Conservation (phyloP, 2,888 invertebrate species). For the Drosophila kanekoi region DNA sequence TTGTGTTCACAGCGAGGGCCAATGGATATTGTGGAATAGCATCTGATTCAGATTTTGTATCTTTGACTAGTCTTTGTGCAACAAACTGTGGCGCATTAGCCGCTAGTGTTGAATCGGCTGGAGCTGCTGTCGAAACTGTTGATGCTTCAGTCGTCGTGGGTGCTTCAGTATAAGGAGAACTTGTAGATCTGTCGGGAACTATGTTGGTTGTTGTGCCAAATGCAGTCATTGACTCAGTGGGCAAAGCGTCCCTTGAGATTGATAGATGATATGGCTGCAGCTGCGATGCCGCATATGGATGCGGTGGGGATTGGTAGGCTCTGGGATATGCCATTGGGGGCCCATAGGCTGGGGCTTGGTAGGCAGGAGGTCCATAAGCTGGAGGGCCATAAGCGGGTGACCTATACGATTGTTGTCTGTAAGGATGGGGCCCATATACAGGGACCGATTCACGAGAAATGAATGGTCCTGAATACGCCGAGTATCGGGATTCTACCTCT, state of each 20-base stretch:
- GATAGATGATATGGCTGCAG: conserved; percentile 8
- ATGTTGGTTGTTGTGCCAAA: neutral
- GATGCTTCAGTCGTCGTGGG: neutral
- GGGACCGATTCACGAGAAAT: neutral
- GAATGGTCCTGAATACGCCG: neutral
- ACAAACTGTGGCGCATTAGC: neutral
- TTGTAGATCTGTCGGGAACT: neutral
- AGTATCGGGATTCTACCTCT: neutral
- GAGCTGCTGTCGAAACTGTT: neutral
- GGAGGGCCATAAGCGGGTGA: conserved; percentile 9
- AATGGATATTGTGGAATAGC: too few relatives aligned
- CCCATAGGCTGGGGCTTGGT: conserved; percentile 5
- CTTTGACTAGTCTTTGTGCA: neutral
- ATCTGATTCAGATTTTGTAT: neutral
- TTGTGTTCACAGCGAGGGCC: too few relatives aligned
- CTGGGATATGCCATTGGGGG: neutral
- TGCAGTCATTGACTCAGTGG: conserved; percentile 23
- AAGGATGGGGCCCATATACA: neutral
- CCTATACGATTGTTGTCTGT: conserved; percentile 7
- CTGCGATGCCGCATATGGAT: neutral
- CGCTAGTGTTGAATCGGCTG: neutral
- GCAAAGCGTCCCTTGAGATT: conserved; percentile 29
- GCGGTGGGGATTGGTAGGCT: neutral
- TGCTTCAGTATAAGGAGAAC: neutral
- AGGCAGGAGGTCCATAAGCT: conserved; percentile 11